Base-by-base conservation (phyloP, 2,113 vertebrate species). In the Perca fluviatilis region DNA sequence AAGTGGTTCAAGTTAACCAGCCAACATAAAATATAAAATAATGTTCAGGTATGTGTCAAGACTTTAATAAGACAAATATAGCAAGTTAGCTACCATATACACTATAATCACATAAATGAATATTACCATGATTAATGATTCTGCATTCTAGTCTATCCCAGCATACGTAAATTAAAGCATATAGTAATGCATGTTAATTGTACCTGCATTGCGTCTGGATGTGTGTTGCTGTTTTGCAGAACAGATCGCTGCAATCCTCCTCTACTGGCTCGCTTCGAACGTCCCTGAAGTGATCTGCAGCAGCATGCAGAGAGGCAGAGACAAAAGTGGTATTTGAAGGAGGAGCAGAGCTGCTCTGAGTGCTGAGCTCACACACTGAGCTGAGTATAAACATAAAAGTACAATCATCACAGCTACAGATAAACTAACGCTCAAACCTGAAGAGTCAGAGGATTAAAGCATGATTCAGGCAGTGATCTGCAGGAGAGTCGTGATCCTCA, bases 131-230 rank as follows among this genome's bases (percentile, higher is more conserved):
- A 62, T 30, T 6, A 8, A 69, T 46, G 4, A 0, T 1, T 19
- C 0, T 43, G 18, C 54, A 47, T 64, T 43, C 16, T 6, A 21
- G 5, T 43, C 14, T 11, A 4, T 13, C 51, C 18, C 14, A 65
- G 19, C 19, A 64, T n/a, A 1, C 57, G 1, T 27, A 2, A 33
- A 83, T 57, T 3, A 64, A 60, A 54, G 23, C 5, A 21, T 2
- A 56, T 2, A 77, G 40, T 21, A 49, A 74, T 33, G 62, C 9
- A 60, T 27, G 25, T 25, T 65, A 15, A 51, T 46, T 72, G 30
- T 89, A 92, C 93, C 93, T 94, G 92, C 93, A 94, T 94, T 72
- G 70, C 66, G 82, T 74, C 80, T 66, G 77, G 51, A 54, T 56
- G 62, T 58, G 27, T 57, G 71, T 71, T n/a, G 50, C 67, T 67